Evolutionary conservation across 2,797 vertebrate species (phyloP).

Genomic region (Antennarius maculatus): DNA sequence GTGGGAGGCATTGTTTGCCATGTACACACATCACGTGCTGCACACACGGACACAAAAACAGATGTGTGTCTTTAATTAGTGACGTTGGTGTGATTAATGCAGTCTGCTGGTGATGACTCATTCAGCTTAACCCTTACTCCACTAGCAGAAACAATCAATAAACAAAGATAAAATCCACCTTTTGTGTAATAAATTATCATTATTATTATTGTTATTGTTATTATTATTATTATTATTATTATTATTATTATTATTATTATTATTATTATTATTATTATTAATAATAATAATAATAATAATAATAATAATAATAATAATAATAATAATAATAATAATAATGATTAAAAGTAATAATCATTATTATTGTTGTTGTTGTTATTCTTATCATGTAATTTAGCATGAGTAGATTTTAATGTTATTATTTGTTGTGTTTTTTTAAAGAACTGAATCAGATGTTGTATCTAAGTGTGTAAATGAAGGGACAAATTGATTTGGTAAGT

Average conservation of each 20-base stretch:
- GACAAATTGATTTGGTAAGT: slow-evolving; percentile 3
- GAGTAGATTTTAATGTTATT: not conserved
- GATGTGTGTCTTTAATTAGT: slow-evolving; percentile 81
- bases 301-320: too few species aligned
- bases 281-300: too few species aligned
- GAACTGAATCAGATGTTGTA: not conserved
- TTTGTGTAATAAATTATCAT: not conserved
- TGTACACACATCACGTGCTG: slow-evolving; percentile 52
- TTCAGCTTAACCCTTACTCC: slow-evolving; percentile 81
- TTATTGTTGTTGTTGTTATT: not conserved
- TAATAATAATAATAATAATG: too few species aligned
- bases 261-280: not conserved
- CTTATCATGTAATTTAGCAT: not conserved
- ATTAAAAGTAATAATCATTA: not conserved
- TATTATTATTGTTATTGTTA: slow-evolving; percentile 1
- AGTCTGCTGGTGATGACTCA: slow-evolving; percentile 86
- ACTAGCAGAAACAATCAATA: slow-evolving; percentile 71
- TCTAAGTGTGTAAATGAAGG: slow-evolving; percentile 14
- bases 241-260: not conserved
- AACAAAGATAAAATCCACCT: slow-evolving; percentile 45
- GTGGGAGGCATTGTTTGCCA: slow-evolving; percentile 34
- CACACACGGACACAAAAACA: slow-evolving; percentile 62
- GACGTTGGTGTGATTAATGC: slow-evolving; percentile 86
- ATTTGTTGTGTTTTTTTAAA: slow-evolving; percentile 5
- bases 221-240: not conserved